These are phyloP conservation scores for Halisarca cf. caerulea DNA, from an alignment of 37 sponge, comb jelly and placozoan species.

Conservation along the genomic window DNA sequence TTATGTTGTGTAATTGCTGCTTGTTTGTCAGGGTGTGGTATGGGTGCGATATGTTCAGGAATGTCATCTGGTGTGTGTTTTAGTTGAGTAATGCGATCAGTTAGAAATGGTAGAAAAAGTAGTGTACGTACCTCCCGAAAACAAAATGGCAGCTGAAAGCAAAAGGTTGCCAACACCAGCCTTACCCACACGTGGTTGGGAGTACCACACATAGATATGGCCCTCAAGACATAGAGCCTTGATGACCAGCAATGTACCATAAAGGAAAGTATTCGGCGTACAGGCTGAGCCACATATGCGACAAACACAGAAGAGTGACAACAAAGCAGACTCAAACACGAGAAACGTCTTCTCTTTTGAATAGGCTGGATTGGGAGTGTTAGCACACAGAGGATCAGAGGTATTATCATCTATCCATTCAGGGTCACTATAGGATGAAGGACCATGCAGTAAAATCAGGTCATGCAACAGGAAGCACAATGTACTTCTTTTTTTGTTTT, in stretches of 20 bases:
- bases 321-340: not conserved
- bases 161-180: conserved; percentile 22
- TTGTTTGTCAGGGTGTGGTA: conserved; percentile 2
- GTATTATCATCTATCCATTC: too few species aligned
- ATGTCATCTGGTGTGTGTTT: too few species aligned
- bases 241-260: not conserved
- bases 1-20: conserved; percentile 1
- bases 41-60: conserved; percentile 14
- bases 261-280: not conserved
- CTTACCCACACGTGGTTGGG: conserved; percentile 11
- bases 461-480: too few species aligned
- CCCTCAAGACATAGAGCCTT: conserved; percentile 3
- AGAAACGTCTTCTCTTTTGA: not conserved
- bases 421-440: too few species aligned
- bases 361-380: too few species aligned
- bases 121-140: not conserved
- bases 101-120: not conserved
- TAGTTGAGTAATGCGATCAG: not conserved
- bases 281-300: not conserved
- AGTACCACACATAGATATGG: conserved; percentile 14
- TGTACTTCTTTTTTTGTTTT: too few species aligned
- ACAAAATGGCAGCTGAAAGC: not conserved
- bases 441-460: too few species aligned
- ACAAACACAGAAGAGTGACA: not conserved
- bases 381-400: too few species aligned